phyloP scores from a whole-genome alignment of 2,113 vertebrate species.

The Elachura formosa region DNA sequence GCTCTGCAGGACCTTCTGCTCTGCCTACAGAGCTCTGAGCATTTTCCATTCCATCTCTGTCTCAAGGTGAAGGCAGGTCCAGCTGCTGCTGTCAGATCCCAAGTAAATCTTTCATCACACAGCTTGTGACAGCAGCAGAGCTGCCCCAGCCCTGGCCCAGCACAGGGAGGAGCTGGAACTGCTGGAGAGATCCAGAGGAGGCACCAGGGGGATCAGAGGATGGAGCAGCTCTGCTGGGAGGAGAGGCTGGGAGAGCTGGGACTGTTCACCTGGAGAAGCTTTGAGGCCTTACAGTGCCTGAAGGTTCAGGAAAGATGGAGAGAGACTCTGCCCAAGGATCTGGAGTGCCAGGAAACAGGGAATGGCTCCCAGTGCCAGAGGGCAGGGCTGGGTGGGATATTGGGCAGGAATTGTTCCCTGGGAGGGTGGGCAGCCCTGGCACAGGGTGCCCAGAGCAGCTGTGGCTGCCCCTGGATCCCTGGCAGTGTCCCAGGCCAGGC shows the following conservation, averaged over 20 bases:
- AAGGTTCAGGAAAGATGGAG: not conserved
- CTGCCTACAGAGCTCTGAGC: not conserved
- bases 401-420: not conserved
- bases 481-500: not conserved
- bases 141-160: not conserved
- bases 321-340: accelerated
- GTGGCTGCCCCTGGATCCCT: not conserved
- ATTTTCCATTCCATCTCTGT: accelerated
- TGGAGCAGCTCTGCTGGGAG: not conserved
- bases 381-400: not conserved
- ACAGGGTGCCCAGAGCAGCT: not conserved
- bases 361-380: not conserved
- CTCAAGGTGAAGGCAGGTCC: not conserved
- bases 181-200: not conserved
- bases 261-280: not conserved
- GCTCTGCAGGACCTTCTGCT: not conserved
- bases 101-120: not conserved
- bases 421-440: not conserved
- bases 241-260: not conserved
- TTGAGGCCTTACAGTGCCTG: not conserved
- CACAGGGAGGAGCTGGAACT: not conserved
- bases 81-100: not conserved
- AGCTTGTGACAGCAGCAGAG: not conserved
- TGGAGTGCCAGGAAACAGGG: not conserved
- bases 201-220: not conserved